Evolutionary conservation across 1,140 invertebrate species (phyloP), one percentile per base, ranked within the genome.

Genomic region (Euura lappo): DNA sequence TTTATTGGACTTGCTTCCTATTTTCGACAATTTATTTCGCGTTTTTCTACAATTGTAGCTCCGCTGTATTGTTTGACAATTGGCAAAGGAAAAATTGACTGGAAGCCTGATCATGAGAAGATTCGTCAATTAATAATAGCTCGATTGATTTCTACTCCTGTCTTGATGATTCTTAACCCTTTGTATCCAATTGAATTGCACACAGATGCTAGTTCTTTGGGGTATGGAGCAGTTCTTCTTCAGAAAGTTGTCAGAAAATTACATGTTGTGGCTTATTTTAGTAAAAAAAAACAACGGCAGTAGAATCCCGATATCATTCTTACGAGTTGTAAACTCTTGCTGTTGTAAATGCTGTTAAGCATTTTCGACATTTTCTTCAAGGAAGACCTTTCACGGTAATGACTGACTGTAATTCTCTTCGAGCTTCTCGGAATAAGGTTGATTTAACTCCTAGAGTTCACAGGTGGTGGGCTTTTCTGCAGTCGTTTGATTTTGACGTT

Each of bases 141-240:
- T 3, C 3, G 10, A 13, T 69, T 82, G 4, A 79, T 74, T 0
- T 70, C 64, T 70, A 51, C 73, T 8, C 84, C 84, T 7, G 76
- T 87, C 4, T 71, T 87, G 10, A 71, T 67, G 11, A 85, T 87
- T 47, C 87, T 79, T 69, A 74, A 85, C 72, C 80, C 79, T 6
- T 66, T 77, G 28, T 70, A 71, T 7, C 71, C 76, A 1, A 84
- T 79, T 1, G 81, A 86, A 68, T 66, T 86, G 28, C 77, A 81
- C 67, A 79, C 70, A 45, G 78, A 83, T 71, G 76, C 77, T 8
- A 72, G 71, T 65, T n/a, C 71, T n/a, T 44, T 73, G 10, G 78
- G 75, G 28, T 79, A 76, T 71, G 77, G 74, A 13, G 76, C 71
- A 45, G 71, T 76, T 5, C 46, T 78, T 43, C 47, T 82, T 44